Evolutionary conservation across 2,888 invertebrate genomes (phyloP), one percentile per base, ranked within the genome.

Genomic region (Salpingus planirostris): DNA sequence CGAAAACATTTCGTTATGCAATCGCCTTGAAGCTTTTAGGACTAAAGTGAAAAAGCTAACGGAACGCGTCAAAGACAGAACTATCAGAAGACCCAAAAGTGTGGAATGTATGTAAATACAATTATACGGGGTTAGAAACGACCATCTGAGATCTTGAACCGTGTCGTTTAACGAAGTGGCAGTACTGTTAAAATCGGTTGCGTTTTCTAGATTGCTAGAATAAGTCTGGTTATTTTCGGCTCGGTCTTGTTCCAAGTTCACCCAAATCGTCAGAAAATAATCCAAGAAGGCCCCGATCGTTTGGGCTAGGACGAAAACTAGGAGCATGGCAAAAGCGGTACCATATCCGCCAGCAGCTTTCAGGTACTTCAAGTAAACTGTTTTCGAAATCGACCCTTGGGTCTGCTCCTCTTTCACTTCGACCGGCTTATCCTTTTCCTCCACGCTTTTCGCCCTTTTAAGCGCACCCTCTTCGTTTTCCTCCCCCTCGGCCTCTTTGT

Each of bases 181-280:
- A n/a, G n/a, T n/a, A n/a, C n/a, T n/a, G n/a, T n/a, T n/a, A n/a
- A n/a, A n/a, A n/a, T n/a, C n/a, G n/a, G n/a, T n/a, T 18, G 18
- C 8, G 18, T 38, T 43, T 5, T 51, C 14, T 13, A 41, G 33
- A 3, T 24, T 15, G 15, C 6, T 18, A 27, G 4, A 23, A 10
- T 23, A 4, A 11, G 23, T 8, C 5, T 5, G 10, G 23, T 10
- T 23, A n/a, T n/a, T n/a, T 89, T 71, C 21, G 90, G 82, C 30
- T 12, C 40, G 28, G 11, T 29, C 28, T 48, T 51, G 51, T 33
- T 54, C 53, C n/a, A 50, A 27, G 35, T 55, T 57, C 6, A 55
- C 51, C 57, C 86, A 88, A 54, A 74, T 77, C 3, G 81, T 74
- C 4, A 87, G 73, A 68, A 84, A 89, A 65, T 78, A 87, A 59